These are phyloP conservation scores for Nothocercus julius DNA, from an alignment of 2,113 vertebrate genomes.

Conservation along the genomic window DNA sequence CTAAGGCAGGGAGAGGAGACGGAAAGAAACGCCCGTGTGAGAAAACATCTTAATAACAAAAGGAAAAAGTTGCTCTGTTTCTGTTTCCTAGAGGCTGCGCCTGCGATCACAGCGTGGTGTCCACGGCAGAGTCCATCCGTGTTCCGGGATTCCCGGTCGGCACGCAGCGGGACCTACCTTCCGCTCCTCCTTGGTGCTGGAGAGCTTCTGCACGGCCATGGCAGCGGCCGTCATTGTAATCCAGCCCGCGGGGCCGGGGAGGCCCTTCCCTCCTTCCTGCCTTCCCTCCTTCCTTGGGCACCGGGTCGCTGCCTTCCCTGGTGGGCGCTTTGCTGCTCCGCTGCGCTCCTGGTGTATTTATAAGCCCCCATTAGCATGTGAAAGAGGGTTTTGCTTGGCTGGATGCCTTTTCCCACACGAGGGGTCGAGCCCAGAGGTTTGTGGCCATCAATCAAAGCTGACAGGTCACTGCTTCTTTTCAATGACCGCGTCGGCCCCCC, in stretches of 20 bases:
- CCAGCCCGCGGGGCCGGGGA: not conserved
- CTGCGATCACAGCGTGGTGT: rapidly evolving
- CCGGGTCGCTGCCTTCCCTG: not conserved
- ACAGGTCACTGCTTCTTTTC: slow-evolving; percentile 90
- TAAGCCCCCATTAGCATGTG: slow-evolving; percentile 88
- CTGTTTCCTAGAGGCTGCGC: not conserved
- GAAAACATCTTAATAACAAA: not conserved
- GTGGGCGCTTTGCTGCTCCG: not conserved
- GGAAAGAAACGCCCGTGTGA: rapidly evolving
- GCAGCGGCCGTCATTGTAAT: slow-evolving; percentile 82
- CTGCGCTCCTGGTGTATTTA: slow-evolving; percentile 79
- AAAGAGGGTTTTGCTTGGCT: slow-evolving; percentile 82
- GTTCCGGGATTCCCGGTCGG: rapidly evolving
- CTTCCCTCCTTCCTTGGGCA: not conserved
- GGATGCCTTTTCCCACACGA: slow-evolving; percentile 88
- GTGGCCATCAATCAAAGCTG: slow-evolving; percentile 87
- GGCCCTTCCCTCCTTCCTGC: not conserved
- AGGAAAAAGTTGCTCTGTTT: rapidly evolving
- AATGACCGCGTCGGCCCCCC: slow-evolving; percentile 75
- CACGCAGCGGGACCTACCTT: slow-evolving; percentile 76
- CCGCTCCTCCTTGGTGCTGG: slow-evolving; percentile 86
- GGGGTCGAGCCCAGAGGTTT: slow-evolving; percentile 78
- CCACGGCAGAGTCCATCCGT: too few species aligned
- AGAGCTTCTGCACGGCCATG: slow-evolving; percentile 70
- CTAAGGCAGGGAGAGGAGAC: not conserved